These are phyloP conservation scores for Syritta pipiens DNA, from an alignment of 2,888 invertebrate species.

Conservation along the genomic window DNA sequence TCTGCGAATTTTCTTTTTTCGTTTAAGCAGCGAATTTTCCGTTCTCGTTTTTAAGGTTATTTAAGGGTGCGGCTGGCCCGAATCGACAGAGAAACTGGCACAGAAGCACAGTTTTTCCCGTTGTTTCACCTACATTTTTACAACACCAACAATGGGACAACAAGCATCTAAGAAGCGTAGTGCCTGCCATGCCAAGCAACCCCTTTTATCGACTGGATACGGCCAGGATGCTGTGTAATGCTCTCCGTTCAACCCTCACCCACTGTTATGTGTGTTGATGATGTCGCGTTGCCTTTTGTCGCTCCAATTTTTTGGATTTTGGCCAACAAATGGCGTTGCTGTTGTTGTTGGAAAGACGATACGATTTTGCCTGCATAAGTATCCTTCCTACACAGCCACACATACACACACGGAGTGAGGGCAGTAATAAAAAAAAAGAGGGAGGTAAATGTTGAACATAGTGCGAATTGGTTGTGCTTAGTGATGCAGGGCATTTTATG, in stretches of 20 bases:
- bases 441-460: constrained; percentile 25
- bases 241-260: constrained; percentile 34
- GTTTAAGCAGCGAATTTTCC: constrained; percentile 36
- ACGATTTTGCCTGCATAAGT: constrained; percentile 14
- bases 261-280: constrained; percentile 53
- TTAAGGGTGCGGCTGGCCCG: constrained; percentile 70
- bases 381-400: constrained; percentile 6
- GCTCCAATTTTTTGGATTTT: constrained; percentile 44
- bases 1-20: constrained; percentile 29
- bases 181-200: constrained; percentile 8
- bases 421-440: constrained; percentile 49
- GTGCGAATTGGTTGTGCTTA: constrained; percentile 56
- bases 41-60: constrained; percentile 65
- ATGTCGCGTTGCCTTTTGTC: constrained; percentile 65
- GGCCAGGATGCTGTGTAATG: constrained; percentile 39
- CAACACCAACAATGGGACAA: constrained; percentile 55
- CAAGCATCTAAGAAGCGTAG: constrained; percentile 14
- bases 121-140: constrained; percentile 67
- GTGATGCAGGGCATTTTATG: constrained; percentile 36
- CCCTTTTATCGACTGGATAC: constrained; percentile 13
- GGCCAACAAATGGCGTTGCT: constrained; percentile 31
- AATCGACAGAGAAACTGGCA: constrained; percentile 68
- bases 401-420: not conserved
- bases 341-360: constrained; percentile 7
- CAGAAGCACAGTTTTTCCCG: constrained; percentile 64